Base-by-base conservation (phyloP, 2,113 vertebrate genomes). In the Chiloscyllium plagiosum region DNA sequence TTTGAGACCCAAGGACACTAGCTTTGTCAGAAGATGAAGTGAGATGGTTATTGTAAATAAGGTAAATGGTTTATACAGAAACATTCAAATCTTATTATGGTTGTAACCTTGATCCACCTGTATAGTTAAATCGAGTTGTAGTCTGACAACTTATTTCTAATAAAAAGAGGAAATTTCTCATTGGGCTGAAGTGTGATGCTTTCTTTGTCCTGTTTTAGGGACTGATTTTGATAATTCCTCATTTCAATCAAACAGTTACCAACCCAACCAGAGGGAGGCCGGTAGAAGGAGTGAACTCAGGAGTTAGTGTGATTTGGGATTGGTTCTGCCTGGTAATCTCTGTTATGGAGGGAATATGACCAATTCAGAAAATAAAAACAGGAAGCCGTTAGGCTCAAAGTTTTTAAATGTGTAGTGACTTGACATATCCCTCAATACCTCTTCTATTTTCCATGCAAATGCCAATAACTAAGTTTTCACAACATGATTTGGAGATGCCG, bases 41-140 rank as follows among this genome's bases (percentile, higher is more conserved):
- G 56, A 92, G 89, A 42, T 37, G n/a, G 56, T 92, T 65, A 92
- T 92, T 65, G 89, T 92, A 92, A 92, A 92, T 68, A 93, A 66
- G 37, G 17, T 37, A 66, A 83, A 93, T 68, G 33, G 33, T 93
- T 93, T 24, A 68, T 3, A 22, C 61, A 93, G 61, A 93, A 93
- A 66, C 89, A 68, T 66, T 68, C 33, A 93, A 83, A 83, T 5
- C 80, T 42, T 37, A 42, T 83, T 20, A 68, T 66, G 56, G n/a
- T 37, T 65, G n/a, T 93, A 93, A 68, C n/a, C n/a, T 37, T 47
- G 33, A 65, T 83, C 37, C 42, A 83, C 19, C 80, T 6, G 37
- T 83, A 37, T 83, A 83, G 42, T 19, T 83, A 66, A 93, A 93
- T 66, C 89, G 61, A 93, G 89, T 93, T 93, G 89, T 66, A 93